Conservation (phyloP, 1,140 invertebrate species). For the Luehdorfia chinensis region DNA sequence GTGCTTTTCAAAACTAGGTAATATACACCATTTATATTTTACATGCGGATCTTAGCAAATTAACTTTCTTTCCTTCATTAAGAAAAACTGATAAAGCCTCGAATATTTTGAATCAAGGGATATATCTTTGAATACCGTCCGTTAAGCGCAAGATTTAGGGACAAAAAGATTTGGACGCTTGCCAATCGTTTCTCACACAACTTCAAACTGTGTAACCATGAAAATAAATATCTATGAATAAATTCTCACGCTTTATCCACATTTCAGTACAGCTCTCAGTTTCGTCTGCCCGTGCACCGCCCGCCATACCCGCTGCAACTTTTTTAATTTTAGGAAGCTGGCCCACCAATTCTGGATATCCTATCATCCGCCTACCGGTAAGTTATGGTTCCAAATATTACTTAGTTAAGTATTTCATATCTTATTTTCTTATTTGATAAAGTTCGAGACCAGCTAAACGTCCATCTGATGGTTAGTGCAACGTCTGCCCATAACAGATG, state of each 20-base stretch:
- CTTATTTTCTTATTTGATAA: too few relatives aligned
- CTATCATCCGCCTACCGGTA: slow-evolving; percentile 80
- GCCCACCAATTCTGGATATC: slow-evolving; percentile 85
- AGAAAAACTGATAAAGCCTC: too few relatives aligned
- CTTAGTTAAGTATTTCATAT: too few relatives aligned
- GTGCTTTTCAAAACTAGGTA: too few relatives aligned
- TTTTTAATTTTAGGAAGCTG: slow-evolving; percentile 64
- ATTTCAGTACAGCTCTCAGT: slow-evolving; percentile 30
- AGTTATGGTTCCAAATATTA: slow-evolving; percentile 8
- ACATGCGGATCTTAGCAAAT: too few relatives aligned
- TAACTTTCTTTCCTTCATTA: too few relatives aligned
- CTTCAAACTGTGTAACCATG: slow-evolving; percentile 40
- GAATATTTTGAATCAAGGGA: not conserved
- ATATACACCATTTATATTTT: too few relatives aligned
- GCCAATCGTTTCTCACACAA: slow-evolving; percentile 44
- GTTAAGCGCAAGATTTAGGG: slow-evolving; percentile 17
- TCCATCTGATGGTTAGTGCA: too few relatives aligned
- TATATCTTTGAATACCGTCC: slow-evolving; percentile 2
- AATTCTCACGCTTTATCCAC: slow-evolving; percentile 47
- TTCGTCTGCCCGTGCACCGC: slow-evolving; percentile 10
- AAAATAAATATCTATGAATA: slow-evolving; percentile 72
- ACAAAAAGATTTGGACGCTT: slow-evolving; percentile 33
- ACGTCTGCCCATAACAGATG: too few relatives aligned
- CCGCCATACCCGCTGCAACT: not conserved
- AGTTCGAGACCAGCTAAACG: too few relatives aligned